Base-by-base conservation (phyloP, 30 jellyfish, hydroid and myxozoan genomes). In the Turritopsis dohrnii region DNA sequence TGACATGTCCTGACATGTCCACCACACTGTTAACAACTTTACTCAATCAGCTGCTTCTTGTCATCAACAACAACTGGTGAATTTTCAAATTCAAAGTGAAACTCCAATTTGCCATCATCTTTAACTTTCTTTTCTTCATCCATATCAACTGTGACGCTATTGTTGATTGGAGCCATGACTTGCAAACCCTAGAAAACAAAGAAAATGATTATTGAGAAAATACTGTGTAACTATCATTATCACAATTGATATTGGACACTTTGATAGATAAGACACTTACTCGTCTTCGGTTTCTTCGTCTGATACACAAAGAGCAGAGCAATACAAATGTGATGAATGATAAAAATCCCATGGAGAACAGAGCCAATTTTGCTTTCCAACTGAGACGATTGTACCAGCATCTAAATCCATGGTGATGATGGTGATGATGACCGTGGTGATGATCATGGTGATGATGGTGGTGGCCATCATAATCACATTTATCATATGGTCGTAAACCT, bases 311-410 rank as follows among this genome's bases (percentile, higher is more conserved):
- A 8, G 77, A 23, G 19, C 77, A 69, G 22, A 23, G 30, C 71
- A 77, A 24, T 16, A 22, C 71, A 21, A 77, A 28, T 13, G 85
- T 23, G 28, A 77, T 18, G 29, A 77, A 30, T 13, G 85, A 29
- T 66, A 77, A 52, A 0, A 77, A 77, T 29, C 73, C 66, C 7
- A 77, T 66, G n/a, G 79, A 77, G 72, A 29, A 77, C 74, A 77
- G 53, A 17, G 72, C 85, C 0, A 77, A 25, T 29, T 77, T 77
- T 1, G 85, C 41, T 77, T 60, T 77, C 74, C 66, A 29, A 52
- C 71, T 77, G 71, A 77, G 53, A 24, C 72, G 71, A 26, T 60
- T 7, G 85, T 28, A 77, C 85, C 85, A 77, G 85, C 85, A 77
- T 53, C 16, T 77, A 23, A 77, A 24, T 25, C 72, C 27, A 77